Evolutionary conservation across 2,113 vertebrate genomes (phyloP).

Genomic region (Sarotherodon lohbergeri): DNA sequence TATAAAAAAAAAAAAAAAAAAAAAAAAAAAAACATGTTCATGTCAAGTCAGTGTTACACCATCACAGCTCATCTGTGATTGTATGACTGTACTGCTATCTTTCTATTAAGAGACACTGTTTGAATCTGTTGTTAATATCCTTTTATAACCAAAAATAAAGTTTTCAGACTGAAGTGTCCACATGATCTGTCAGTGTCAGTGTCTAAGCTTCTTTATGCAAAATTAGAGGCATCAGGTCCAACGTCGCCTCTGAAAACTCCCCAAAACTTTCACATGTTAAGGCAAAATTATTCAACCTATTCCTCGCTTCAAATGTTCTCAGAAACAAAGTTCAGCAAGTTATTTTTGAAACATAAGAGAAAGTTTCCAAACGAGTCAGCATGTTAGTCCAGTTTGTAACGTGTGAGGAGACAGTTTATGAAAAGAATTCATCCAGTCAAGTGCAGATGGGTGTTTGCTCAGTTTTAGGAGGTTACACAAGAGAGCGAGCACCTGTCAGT

Average conservation of each 20-base stretch:
- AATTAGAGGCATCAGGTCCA: neutral
- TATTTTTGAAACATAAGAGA: neutral
- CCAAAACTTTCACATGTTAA: neutral
- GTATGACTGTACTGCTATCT: neutral
- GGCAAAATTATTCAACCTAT: neutral
- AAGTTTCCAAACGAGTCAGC: neutral
- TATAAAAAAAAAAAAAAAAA: neutral
- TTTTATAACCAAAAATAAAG: neutral
- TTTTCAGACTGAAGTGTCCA: neutral
- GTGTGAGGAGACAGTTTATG: neutral
- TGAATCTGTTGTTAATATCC: neutral
- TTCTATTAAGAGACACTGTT: neutral
- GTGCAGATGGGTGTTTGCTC: neutral
- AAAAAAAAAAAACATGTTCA: neutral
- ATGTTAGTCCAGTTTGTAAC: neutral
- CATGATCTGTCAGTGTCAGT: neutral
- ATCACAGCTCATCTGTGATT: neutral
- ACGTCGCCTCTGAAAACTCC: neutral
- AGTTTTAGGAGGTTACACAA: neutral
- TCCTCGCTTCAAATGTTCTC: neutral
- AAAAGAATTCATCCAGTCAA: neutral
- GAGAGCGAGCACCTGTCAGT: neutral
- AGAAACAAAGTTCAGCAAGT: neutral
- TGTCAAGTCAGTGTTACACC: neutral
- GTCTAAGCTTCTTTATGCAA: neutral